Evolutionary conservation across 2,113 vertebrate species (phyloP), one percentile per base, ranked within the genome.

Genomic region (Parotia lawesii): DNA sequence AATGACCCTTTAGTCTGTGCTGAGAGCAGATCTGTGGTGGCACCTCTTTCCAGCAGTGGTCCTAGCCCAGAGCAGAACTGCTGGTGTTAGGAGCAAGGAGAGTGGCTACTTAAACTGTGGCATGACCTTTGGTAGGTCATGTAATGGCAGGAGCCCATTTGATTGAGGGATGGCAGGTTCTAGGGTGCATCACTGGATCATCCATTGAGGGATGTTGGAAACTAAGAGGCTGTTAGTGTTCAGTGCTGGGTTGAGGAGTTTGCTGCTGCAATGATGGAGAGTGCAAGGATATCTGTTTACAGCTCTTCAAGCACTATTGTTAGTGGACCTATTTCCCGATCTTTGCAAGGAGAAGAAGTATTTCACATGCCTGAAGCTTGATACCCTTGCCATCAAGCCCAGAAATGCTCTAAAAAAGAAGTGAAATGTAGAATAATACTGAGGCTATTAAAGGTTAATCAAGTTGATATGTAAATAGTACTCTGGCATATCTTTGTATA

Each of bases 141-240:
- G 19, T 53, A 57, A 44, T 18, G 5, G 7, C 21, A 57, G 47
- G 50, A 53, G 42, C 6, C 12, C 5, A 12, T 37, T 28, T 74
- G 33, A 35, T 4, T 33, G 35, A 74, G 12, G 6, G 0, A 23
- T 45, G 10, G 10, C 25, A 35, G 7, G 9, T 69, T 76, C 27
- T 25, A 40, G 12, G 10, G 6, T 73, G 15, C 10, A 6, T 35
- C 1, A 1, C 6, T 17, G 14, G 5, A 35, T 28, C 4, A 1
- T 17, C 12, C 12, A 21, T 5, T 80, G 67, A 23, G 10, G 6
- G 19, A 12, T 35, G 23, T 0, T 74, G 25, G 51, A 87, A 77
- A 13, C 45, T 14, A 40, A 31, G 16, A 70, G 33, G 12, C 13
- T 62, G 4, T 23, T 47, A 14, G 2, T 74, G 12, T 47, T 33